These are phyloP conservation scores for Gymnopithys bicolor DNA, from an alignment of 2,797 vertebrate species.

Conservation along the genomic window DNA sequence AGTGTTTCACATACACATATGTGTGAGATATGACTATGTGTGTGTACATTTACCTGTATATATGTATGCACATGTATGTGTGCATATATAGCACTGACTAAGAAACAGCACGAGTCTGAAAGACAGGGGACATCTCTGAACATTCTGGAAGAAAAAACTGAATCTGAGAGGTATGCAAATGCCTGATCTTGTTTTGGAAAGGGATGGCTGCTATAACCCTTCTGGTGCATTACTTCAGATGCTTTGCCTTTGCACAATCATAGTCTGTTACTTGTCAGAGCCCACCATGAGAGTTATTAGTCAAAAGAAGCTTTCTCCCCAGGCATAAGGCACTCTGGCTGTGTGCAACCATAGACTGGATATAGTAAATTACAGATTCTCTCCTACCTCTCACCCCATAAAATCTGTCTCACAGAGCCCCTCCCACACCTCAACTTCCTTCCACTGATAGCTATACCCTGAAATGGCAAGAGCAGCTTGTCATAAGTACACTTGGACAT, in stretches of 20 bases:
- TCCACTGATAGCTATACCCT: neutral
- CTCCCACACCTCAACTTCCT: neutral
- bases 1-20: neutral
- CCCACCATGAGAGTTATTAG: neutral
- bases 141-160: neutral
- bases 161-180: neutral
- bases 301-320: neutral
- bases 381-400: neutral
- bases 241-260: neutral
- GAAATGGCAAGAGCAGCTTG: neutral
- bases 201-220: neutral
- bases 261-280: neutral
- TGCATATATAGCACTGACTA: neutral
- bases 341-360: neutral
- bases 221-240: neutral
- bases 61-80: too few species aligned
- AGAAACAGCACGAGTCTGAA: neutral
- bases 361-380: neutral
- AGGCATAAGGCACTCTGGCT: neutral
- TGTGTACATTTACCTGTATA: neutral
- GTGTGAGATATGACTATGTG: neutral
- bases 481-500: accelerated
- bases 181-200: neutral
- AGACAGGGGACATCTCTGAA: neutral
- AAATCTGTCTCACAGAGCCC: neutral